Base-by-base conservation (phyloP, 2,888 invertebrate species). In the Onchidella celtica region DNA sequence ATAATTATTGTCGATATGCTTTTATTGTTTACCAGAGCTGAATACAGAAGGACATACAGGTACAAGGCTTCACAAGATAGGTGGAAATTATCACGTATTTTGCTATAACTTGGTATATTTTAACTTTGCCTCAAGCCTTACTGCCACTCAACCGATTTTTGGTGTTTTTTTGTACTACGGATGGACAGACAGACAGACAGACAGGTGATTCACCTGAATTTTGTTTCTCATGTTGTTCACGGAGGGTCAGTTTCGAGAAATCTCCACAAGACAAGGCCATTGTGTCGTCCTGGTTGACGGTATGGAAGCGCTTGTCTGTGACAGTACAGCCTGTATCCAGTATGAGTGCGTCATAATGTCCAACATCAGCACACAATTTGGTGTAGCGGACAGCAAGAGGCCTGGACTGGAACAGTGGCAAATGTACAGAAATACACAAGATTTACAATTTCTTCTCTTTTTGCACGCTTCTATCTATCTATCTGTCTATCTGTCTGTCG, bases 301-400 rank as follows among this genome's bases (percentile, higher is more conserved):
- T 29, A 2, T 11, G 29, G 2, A n/a, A 17, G 4, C 32, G 14
- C n/a, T 21, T 65, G 17, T 9, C 21, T 21, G 24, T n/a, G 3
- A n/a, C 65, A 3, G 29, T 21, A 6, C 29, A 32, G 65, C 14
- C 21, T 32, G 65, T 11, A 21, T 32, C 27, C 3, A 69, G 66
- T 21, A 78, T 29, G 17, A 69, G 69, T 11, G 78, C 78, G 29
- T 78, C 78, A 57, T 78, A 78, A 61, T 78, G 78, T 14, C 78
- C 78, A 2, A 78, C 68, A 24, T 78, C 78, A 9, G 68, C 34
- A 2, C 63, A 59, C 24, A 78, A 3, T n/a, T 69, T 29, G 11
- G 78, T 78, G 61, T 66, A 78, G 2, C 78, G 78, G 2, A 78
- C 69, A 32, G 78, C 69, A 29, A 78, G 14, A 4, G 61, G 59